Evolutionary conservation across 2,888 invertebrate genomes (phyloP).

Genomic region (Acronicta leporina): DNA sequence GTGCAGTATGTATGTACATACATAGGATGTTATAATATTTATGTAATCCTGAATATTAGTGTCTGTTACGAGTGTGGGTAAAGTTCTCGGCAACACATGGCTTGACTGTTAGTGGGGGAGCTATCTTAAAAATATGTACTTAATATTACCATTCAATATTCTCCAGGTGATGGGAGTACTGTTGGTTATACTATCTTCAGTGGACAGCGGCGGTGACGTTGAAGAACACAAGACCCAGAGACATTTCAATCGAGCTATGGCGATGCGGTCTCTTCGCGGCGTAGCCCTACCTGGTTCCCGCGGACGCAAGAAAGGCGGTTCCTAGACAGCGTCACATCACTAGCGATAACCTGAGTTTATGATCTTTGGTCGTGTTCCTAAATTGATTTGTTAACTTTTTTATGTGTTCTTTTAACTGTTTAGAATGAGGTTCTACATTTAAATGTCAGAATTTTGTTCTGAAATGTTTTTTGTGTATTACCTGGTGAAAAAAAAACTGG

Average conservation of each 20-base stretch:
- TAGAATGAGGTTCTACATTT: slow-evolving; percentile 26
- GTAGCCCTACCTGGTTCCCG: slow-evolving; percentile 79
- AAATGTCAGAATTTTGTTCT: slow-evolving; percentile 22
- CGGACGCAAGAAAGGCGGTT: slow-evolving; percentile 82
- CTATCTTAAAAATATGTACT: neutral
- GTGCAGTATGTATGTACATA: neutral
- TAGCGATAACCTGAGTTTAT: slow-evolving; percentile 59
- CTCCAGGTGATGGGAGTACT: slow-evolving; percentile 94
- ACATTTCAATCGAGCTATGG: slow-evolving; percentile 96
- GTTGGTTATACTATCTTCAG: slow-evolving; percentile 94
- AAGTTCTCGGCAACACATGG: too few species aligned
- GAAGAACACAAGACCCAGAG: slow-evolving; percentile 92
- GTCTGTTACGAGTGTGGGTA: too few species aligned
- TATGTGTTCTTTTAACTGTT: slow-evolving; percentile 14
- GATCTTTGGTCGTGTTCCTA: slow-evolving; percentile 58
- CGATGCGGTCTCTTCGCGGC: slow-evolving; percentile 94
- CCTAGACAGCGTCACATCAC: slow-evolving; percentile 62
- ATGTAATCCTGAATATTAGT: too few species aligned
- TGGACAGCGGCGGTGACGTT: slow-evolving; percentile 87
- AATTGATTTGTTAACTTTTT: slow-evolving; percentile 49
- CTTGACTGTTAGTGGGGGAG: too few species aligned
- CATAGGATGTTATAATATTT: too few species aligned
- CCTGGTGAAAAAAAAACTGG: slow-evolving; percentile 15
- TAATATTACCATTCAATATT: neutral
- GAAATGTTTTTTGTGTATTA: slow-evolving; percentile 15